phyloP scores from a whole-genome alignment of 2,797 vertebrate species.

The Ctenosaura bakeri region DNA sequence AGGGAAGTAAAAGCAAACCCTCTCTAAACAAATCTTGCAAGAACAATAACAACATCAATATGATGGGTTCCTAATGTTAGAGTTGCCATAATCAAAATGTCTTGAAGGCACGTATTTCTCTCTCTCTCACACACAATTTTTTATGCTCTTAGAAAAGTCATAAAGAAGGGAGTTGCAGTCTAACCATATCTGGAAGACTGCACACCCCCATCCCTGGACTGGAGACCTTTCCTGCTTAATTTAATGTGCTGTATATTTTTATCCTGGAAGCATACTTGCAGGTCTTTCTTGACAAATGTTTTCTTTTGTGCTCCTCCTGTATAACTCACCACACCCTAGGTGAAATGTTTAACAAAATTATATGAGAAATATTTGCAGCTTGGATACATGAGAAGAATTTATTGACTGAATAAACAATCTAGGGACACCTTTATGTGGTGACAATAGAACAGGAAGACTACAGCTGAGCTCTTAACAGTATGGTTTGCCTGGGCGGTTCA shows the following conservation, averaged over 20 bases:
- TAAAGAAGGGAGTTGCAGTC: not conserved
- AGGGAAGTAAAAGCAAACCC: no score
- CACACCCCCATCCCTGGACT: not conserved
- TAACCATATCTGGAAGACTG: not conserved
- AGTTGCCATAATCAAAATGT: no score
- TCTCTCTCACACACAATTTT: no score
- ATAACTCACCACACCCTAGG: conserved; percentile 21
- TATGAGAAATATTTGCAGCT: conserved; percentile 44
- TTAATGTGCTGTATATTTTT: conserved; percentile 15
- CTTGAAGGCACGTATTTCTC: no score
- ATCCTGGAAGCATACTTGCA: not conserved
- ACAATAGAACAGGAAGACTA: not conserved
- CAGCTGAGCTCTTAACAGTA: not conserved
- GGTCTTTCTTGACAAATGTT: not conserved
- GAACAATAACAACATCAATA: no score
- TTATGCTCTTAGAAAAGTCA: no score
- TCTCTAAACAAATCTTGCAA: no score
- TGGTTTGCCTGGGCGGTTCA: not conserved
- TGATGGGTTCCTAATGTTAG: no score
- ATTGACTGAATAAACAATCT: not conserved
- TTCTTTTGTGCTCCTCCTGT: conserved; percentile 8
- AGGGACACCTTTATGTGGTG: not conserved
- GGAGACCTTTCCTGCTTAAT: not conserved
- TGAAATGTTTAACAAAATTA: conserved; percentile 40
- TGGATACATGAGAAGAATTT: not conserved